Evolutionary conservation across 2,888 invertebrate species (phyloP).

Genomic region (Phyllotreta striolata): DNA sequence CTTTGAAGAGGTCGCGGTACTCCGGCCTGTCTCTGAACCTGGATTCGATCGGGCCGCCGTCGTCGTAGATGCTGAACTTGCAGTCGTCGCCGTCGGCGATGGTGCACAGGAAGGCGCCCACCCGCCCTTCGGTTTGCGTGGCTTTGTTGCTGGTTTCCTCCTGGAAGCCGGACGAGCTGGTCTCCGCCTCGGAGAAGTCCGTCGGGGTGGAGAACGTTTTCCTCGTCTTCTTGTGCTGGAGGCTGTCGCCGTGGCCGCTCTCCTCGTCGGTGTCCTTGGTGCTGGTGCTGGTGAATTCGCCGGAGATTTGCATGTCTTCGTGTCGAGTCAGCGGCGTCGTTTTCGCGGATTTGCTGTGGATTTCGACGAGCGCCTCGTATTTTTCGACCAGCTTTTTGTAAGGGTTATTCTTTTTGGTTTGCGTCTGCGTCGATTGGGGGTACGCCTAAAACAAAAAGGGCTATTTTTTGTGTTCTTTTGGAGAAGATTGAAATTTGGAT

Average conservation of each 20-base stretch:
- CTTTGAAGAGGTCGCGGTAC: conserved; percentile 81
- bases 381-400: conserved; percentile 85
- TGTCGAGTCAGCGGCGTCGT: conserved; percentile 65
- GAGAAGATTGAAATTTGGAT: not conserved
- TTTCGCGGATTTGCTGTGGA: conserved; percentile 72
- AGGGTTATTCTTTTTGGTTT: conserved; percentile 67
- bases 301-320: conserved; percentile 79
- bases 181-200: conserved; percentile 86
- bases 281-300: conserved; percentile 73
- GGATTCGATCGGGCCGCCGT: conserved; percentile 79
- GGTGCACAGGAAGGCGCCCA: conserved; percentile 84
- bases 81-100: conserved; percentile 88
- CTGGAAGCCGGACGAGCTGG: conserved; percentile 81
- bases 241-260: conserved; percentile 68
- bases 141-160: conserved; percentile 85
- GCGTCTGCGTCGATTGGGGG: conserved; percentile 42
- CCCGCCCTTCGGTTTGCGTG: conserved; percentile 82
- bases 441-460: conserved; percentile 39
- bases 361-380: conserved; percentile 82
- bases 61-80: conserved; percentile 84
- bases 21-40: conserved; percentile 84
- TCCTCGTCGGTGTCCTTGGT: conserved; percentile 71
- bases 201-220: conserved; percentile 77
- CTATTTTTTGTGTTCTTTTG: not conserved
- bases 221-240: conserved; percentile 62